Conservation (phyloP, 2,113 vertebrate species). For the Garra rufa region DNA sequence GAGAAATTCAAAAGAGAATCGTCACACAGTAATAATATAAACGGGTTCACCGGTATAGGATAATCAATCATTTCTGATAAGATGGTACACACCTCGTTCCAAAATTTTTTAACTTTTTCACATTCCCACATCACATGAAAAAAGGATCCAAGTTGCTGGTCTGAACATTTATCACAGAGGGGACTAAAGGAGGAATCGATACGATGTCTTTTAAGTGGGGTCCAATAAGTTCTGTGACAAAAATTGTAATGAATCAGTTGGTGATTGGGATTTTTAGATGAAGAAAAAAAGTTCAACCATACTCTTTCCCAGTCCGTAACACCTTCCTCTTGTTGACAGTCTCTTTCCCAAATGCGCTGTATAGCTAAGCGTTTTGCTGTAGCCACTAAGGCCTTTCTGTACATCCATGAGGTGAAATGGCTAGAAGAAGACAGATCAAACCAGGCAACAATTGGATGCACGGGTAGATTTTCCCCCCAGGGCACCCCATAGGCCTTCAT, state of each 20-base stretch:
- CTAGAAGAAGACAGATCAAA: not conserved
- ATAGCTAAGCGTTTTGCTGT: not conserved
- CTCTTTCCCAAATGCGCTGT: not conserved
- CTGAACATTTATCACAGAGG: not conserved
- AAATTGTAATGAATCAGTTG: not conserved
- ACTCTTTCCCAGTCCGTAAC: not conserved
- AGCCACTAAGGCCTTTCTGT: not conserved
- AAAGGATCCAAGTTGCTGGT: not conserved
- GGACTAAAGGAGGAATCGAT: not conserved
- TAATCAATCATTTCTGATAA: not conserved
- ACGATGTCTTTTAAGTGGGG: not conserved
- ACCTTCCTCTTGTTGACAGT: not conserved
- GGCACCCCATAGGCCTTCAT: too few species aligned
- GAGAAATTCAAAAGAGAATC: not conserved
- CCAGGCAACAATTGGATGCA: too few species aligned
- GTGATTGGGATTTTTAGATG: not conserved
- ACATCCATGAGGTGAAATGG: not conserved
- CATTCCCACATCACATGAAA: too few species aligned
- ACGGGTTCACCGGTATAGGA: not conserved
- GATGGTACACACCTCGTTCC: not conserved
- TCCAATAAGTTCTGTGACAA: not conserved
- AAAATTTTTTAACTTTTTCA: too few species aligned
- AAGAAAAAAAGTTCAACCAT: not conserved
- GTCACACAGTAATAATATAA: not conserved
- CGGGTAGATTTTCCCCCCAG: too few species aligned